Conservation (phyloP, 2,888 invertebrate species). For the Limnephilus lunatus region DNA sequence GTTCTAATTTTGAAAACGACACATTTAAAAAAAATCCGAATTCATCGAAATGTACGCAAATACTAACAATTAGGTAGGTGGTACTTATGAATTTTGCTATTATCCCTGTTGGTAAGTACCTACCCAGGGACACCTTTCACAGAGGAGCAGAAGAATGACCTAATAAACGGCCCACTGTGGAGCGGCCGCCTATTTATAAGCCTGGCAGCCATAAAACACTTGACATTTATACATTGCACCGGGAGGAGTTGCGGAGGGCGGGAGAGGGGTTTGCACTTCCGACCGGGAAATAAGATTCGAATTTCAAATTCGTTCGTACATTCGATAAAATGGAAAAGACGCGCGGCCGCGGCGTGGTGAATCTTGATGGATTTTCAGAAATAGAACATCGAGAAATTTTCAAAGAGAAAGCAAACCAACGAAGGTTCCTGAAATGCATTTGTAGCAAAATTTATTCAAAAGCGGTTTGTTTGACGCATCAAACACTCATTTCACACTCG, state of each 20-base stretch:
- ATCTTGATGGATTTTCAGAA: neutral
- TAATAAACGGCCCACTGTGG: conserved; percentile 59
- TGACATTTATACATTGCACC: conserved; percentile 57
- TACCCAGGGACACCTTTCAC: neutral
- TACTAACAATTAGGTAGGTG: neutral
- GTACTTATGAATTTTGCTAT: neutral
- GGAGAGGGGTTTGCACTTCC: conserved; percentile 4
- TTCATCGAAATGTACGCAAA: neutral
- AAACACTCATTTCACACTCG: too few relatives aligned
- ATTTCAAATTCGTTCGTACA: neutral
- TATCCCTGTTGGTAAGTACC: neutral
- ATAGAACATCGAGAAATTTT: neutral
- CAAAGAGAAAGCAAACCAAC: too few relatives aligned
- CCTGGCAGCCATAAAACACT: conserved; percentile 62
- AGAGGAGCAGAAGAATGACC: conserved; percentile 52
- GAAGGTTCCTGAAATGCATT: neutral
- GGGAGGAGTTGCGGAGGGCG: neutral
- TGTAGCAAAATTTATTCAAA: neutral
- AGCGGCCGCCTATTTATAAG: conserved; percentile 51
- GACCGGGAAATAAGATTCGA: neutral
- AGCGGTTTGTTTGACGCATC: too few relatives aligned
- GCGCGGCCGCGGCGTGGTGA: neutral
- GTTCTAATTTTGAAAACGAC: too few relatives aligned
- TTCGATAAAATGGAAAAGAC: neutral
- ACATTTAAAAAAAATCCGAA: too few relatives aligned